A percentile compares a stretch with the other conserved stretches of the same genome.
phyloP scores from a whole-genome alignment of 2,888 invertebrate genomes.

The Anticlea derivata region DNA sequence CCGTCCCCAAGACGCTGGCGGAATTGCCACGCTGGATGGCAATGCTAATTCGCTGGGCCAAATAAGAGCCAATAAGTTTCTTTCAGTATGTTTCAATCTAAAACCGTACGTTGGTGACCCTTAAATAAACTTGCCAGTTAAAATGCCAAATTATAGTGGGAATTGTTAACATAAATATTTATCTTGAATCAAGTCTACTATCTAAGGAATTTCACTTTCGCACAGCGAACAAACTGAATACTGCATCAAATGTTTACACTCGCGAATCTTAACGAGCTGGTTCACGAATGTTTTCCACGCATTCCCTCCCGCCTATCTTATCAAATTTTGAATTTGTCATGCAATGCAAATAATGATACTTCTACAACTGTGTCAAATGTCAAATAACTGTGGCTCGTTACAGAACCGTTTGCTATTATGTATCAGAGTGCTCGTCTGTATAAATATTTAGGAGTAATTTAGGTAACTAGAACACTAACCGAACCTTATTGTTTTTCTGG shows the following conservation, averaged over 20 bases:
- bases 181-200: not conserved
- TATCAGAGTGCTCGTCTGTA: no score
- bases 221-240: conserved; percentile 2
- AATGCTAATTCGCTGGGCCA: no score
- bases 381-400: not conserved
- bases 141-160: not conserved
- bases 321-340: conserved; percentile 57
- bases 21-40: no score
- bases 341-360: conserved; percentile 43
- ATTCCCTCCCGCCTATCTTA: conserved; percentile 46
- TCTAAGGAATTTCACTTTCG: conserved; percentile 6
- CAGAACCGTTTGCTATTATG: not conserved
- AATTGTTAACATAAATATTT: conserved; percentile 1
- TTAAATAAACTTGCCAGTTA: no score
- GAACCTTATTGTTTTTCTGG: no score
- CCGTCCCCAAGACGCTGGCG: no score
- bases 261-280: conserved; percentile 8
- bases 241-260: conserved; percentile 12
- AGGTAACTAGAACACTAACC: no score
- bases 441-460: no score
- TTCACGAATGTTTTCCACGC: conserved; percentile 19
- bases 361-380: conserved; percentile 12
- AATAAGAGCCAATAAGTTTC: no score
- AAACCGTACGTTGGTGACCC: no score
- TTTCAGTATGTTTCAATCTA: no score